phyloP scores from a whole-genome alignment of 2,888 invertebrate genomes.

The Zhuqinia jingwanae region DNA sequence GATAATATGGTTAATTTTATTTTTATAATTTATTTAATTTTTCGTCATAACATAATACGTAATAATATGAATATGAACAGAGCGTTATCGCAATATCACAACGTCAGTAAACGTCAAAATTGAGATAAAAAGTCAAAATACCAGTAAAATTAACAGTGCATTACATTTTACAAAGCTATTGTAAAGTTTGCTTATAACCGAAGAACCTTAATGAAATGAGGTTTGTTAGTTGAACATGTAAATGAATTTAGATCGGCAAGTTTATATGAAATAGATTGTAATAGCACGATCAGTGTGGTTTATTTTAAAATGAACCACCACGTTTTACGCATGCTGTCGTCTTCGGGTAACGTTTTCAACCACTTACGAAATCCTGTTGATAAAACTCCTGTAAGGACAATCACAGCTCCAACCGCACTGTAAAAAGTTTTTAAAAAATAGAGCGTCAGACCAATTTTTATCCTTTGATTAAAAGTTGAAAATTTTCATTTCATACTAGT shows the following conservation, averaged over 20 bases:
- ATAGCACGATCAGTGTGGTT: background rate
- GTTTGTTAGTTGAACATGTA: background rate
- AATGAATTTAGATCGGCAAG: background rate
- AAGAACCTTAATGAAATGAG: too few species aligned
- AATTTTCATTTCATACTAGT: too few species aligned
- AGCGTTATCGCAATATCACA: slow-evolving; percentile 25
- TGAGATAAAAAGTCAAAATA: background rate
- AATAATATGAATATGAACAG: slow-evolving; percentile 20
- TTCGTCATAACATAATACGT: background rate
- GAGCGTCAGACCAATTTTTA: too few species aligned
- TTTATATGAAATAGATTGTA: too few species aligned
- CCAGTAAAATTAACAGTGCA: background rate
- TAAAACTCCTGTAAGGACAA: slow-evolving; percentile 92
- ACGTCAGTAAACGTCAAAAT: slow-evolving; percentile 15
- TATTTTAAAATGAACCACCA: slow-evolving; percentile 69
- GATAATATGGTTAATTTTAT: slow-evolving; percentile 5
- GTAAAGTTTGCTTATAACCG: too few species aligned
- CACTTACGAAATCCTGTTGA: slow-evolving; percentile 92
- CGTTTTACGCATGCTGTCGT: slow-evolving; percentile 50
- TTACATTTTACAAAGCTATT: too few species aligned
- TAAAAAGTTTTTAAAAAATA: too few species aligned
- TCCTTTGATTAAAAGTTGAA: too few species aligned
- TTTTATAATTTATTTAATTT: background rate
- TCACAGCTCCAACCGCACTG: slow-evolving; percentile 90
- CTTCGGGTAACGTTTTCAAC: slow-evolving; percentile 86